Base-by-base conservation (phyloP, 1,140 invertebrate species). In the Hylyphantes graminicola region DNA sequence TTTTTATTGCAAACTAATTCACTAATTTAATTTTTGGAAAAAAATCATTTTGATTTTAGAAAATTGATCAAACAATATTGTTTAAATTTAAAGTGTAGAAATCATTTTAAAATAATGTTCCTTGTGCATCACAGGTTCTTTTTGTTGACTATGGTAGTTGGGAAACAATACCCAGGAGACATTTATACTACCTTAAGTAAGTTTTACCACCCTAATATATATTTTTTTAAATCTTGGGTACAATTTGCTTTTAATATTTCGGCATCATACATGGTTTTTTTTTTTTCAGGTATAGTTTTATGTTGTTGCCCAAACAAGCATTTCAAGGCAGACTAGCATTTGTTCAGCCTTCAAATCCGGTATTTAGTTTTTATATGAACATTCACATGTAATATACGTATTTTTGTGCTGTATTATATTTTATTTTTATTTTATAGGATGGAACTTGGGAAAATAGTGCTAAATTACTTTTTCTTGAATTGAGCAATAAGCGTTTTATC, bases 91-190 rank as follows among this genome's bases (percentile, higher is more conserved):
- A 35, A 35, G 35, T 35, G 35, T 35, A 35, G 35, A 35, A 35
- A 35, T 35, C 5, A 35, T 35, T 35, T 35, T 35, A 35, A 35
- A 59, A 59, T 59, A 59, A 13, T 59, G 12, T 59, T n/a, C 5
- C 12, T 59, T 59, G 57, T 59, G 5, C 12, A 7, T 54, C 55
- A n/a, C 67, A 78, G 76, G 76, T 78, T 65, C 17, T 53, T 21
- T 54, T 65, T 78, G 63, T 78, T 53, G 76, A 78, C 48, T 78
- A 65, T 78, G 76, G 76, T 21, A 55, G 51, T 53, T 78, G 5
- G 4, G 76, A 78, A n/a, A 21, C 54, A 65, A n/a, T 78, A 10
- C 10, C n/a, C 11, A 6, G n/a, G 19, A 21, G 6, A 7, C 2
- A 2, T 7, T n/a, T 78, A 13, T 54, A 64, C 15, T 78, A 78